These are phyloP conservation scores for Anabacerthia variegaticeps DNA, from an alignment of 2,797 vertebrate genomes.

Conservation along the genomic window DNA sequence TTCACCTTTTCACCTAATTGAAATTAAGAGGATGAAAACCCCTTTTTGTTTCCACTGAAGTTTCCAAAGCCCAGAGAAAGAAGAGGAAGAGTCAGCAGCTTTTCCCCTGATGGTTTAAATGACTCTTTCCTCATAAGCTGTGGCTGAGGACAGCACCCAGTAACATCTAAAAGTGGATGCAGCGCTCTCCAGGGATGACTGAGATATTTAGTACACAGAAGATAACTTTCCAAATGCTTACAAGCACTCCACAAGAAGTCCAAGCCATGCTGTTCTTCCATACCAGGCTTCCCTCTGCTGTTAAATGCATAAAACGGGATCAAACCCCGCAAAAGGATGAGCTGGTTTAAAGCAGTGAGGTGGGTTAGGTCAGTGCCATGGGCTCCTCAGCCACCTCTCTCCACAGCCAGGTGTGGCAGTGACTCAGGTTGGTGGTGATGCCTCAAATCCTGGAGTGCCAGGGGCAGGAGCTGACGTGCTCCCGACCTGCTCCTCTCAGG, in stretches of 20 bases:
- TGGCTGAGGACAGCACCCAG: accelerated
- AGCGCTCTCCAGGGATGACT: background rate
- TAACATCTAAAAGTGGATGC: background rate
- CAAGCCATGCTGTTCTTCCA: accelerated
- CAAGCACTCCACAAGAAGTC: background rate
- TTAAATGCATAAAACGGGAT: background rate
- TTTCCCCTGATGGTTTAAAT: background rate
- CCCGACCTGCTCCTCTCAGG: accelerated
- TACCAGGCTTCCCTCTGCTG: accelerated
- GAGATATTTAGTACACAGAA: background rate
- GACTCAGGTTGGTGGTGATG: background rate
- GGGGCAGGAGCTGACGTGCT: background rate
- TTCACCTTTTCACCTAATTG: background rate
- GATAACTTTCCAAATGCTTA: background rate
- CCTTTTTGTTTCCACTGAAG: background rate
- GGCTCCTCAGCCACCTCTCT: background rate
- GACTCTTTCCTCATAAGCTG: background rate
- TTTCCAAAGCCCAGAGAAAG: background rate
- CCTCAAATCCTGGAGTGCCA: accelerated
- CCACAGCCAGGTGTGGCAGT: background rate
- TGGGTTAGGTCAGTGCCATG: accelerated
- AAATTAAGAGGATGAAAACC: background rate
- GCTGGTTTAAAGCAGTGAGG: background rate
- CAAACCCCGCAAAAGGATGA: background rate
- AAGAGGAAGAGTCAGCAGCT: background rate